Conservation (phyloP, 35 echinoderm and acorn worm species). For the Apostichopus californicus region DNA sequence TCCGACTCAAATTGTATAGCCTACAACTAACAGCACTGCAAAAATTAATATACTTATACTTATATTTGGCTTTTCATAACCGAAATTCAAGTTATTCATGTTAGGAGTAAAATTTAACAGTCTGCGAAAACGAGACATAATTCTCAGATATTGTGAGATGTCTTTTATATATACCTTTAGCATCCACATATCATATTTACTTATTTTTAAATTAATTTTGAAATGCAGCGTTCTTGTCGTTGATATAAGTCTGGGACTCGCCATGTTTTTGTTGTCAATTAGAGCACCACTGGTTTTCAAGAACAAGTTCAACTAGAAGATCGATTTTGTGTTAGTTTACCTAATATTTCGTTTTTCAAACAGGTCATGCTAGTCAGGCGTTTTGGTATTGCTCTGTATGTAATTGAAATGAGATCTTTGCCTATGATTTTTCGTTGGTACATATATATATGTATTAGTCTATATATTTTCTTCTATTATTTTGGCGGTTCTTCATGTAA, state of each 20-base stretch:
- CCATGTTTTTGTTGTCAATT: neutral
- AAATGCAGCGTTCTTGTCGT: neutral
- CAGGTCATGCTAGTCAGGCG: neutral
- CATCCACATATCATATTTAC: too few species aligned
- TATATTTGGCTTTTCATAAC: too few species aligned
- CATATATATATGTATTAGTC: too few species aligned
- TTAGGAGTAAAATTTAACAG: too few species aligned
- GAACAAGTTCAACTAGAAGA: neutral
- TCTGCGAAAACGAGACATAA: too few species aligned
- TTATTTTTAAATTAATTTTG: neutral
- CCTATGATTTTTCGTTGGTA: neutral
- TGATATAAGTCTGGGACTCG: neutral
- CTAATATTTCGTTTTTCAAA: neutral
- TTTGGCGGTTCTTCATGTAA: neutral
- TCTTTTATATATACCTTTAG: too few species aligned
- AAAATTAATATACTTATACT: too few species aligned
- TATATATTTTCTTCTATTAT: neutral
- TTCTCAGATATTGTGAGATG: too few species aligned
- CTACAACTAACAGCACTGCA: too few species aligned
- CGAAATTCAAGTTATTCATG: too few species aligned
- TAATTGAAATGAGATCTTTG: neutral
- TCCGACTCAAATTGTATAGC: too few species aligned
- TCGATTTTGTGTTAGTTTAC: neutral
- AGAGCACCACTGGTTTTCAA: neutral
- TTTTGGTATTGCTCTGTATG: neutral